Evolutionary conservation across 2,797 vertebrate species (phyloP), one percentile per base, ranked within the genome.

Genomic region (Stomatorhinus walkeri): DNA sequence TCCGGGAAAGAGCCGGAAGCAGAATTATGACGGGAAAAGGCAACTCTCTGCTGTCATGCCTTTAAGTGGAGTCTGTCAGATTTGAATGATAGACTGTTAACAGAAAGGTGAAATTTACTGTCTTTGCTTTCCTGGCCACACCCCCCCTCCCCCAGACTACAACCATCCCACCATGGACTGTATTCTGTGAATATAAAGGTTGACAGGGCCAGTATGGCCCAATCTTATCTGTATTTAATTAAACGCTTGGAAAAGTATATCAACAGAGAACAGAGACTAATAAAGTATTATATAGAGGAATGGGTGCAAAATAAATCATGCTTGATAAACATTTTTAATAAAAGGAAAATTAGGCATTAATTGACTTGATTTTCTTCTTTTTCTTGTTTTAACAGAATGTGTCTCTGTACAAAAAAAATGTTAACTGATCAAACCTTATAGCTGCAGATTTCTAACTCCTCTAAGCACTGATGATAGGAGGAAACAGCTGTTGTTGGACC

Each of bases 181-280:
- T 96, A 96, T 96, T 96, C 96, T 96, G 94, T 96, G 95, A 96
- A 96, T 96, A 96, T 95, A 93, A 94, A 94, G 92, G 93, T 91
- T 91, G 91, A 91, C 93, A 94, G 95, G 92, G 94, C 94, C 94
- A 92, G 91, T 96, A 94, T 91, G 94, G 94, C 94, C 94, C 93
- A 94, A 90, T 91, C 91, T 91, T 92, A 92, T 91, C 91, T 93
- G 91, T 95, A 95, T 94, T 83, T 94, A 93, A 94, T 93, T 91
- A 91, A 93, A 95, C 95, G 94, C 92, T 94, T 93, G 94, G 94
- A 93, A 92, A 94, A 90, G 79, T 93, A 91, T 92, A 92, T 91
- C 90, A 93, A 93, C 93, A 93, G 88, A 92, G 92, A 94, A 72
- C 28, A 89, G 88, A 90, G 87, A 89, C 88, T 93, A 94, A 94